Evolutionary conservation across 1,140 invertebrate genomes (phyloP).

Genomic region (Antheraea mylitta): DNA sequence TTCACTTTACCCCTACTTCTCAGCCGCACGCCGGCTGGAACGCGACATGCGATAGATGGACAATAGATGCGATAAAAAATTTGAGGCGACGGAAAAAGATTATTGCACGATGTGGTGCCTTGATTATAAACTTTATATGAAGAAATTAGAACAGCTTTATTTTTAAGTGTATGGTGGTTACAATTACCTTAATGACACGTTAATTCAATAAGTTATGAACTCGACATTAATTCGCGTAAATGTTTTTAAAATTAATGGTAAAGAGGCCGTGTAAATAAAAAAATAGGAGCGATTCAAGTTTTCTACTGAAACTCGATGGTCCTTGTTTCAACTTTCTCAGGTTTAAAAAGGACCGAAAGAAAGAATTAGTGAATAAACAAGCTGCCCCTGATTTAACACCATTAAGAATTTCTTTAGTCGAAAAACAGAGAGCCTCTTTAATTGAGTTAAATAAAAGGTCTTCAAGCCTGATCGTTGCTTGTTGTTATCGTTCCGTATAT

Average conservation of each 20-base stretch:
- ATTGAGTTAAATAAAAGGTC: conserved; percentile 1
- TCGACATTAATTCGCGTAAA: neutral
- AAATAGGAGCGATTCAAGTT: neutral
- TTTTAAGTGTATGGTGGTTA: too few species aligned
- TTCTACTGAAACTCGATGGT: neutral
- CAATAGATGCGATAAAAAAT: too few species aligned
- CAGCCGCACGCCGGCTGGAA: too few species aligned
- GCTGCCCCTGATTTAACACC: conserved; percentile 2
- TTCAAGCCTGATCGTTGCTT: neutral
- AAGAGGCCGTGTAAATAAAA: neutral
- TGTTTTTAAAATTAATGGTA: neutral
- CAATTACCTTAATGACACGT: too few species aligned
- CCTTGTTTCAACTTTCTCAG: neutral
- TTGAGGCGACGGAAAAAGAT: too few species aligned
- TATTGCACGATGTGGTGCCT: too few species aligned
- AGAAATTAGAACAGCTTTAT: too few species aligned
- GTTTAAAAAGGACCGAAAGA: neutral
- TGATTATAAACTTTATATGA: too few species aligned
- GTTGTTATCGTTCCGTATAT: neutral
- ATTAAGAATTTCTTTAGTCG: conserved; percentile 1
- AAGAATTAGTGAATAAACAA: neutral
- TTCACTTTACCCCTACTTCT: too few species aligned
- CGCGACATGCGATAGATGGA: too few species aligned
- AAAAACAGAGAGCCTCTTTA: conserved; percentile 1
- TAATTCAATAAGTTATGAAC: neutral